Evolutionary conservation across 2,797 vertebrate species (phyloP), one percentile per base, ranked within the genome.

Genomic region (Astyanax mexicanus): DNA sequence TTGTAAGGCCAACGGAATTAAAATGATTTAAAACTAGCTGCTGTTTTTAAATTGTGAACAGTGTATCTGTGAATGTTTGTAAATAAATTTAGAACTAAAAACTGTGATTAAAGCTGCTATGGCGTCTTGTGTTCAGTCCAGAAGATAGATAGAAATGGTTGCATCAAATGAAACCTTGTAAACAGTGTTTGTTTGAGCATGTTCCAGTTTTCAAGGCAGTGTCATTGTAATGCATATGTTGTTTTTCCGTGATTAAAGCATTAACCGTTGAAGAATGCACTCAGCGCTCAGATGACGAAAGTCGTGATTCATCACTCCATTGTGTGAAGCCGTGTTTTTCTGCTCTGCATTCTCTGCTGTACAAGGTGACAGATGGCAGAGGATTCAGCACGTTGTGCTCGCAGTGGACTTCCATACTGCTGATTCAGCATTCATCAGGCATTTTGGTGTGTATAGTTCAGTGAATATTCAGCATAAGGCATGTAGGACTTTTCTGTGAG

Each of bases 11-110:
- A 55, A 42, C 13, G 21, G 40, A 21, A 29, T 19, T 15, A 37
- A 49, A 57, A 54, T 38, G 54, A 27, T 58, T 69, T 73, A 45
- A 38, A 75, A 49, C 49, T 74, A 25, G 29, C 38, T 25, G 38
- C 61, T 57, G 38, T 17, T 45, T 74, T 66, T 74, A 45, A 4
- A 67, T 25, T 49, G 32, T 49, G 49, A 62, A 66, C 27, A 23
- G 27, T 23, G 27, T 57, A 37, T 35, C 21, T 55, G 19, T 25
- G 15, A 38, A 1, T 57, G 4, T 57, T 13, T 54, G 19, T 54
- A 1, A 17, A 1, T 37, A 29, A 37, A 37, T 60, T 57, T 60
- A 9, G 61, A 40, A 38, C 17, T 11, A 35, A 61, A 38, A 10
- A 35, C n/a, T 38, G 11, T 10, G n/a, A 29, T 17, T 38, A 10